These are phyloP conservation scores for Archegozetes longisetosus DNA, from an alignment of 1,140 invertebrate genomes.

Conservation along the genomic window DNA sequence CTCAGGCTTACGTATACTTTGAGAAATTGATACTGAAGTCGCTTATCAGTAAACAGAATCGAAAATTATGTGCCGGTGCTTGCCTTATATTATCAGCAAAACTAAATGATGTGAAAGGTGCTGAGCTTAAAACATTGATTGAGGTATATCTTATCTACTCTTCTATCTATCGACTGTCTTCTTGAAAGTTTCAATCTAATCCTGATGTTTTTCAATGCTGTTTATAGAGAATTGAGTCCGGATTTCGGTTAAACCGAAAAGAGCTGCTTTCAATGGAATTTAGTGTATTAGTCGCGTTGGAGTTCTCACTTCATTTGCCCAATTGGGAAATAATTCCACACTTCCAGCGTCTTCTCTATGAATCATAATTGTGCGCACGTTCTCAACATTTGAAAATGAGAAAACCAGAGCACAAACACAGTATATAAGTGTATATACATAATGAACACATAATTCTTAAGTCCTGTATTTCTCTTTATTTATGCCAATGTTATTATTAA, in stretches of 20 bases:
- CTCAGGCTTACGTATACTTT: constrained; percentile 92
- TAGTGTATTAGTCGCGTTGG: constrained; percentile 78
- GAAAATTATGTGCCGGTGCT: constrained; percentile 85
- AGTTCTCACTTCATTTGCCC: constrained; percentile 81
- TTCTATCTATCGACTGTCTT: no score
- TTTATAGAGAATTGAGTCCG: constrained; percentile 18
- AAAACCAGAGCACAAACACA: no score
- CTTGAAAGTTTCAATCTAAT: constrained; percentile 24
- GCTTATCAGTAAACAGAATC: constrained; percentile 83
- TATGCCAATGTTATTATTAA: no score
- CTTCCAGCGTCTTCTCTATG: constrained; percentile 57
- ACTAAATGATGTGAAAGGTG: constrained; percentile 76
- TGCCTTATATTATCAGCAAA: constrained; percentile 85
- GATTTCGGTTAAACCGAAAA: constrained; percentile 59
- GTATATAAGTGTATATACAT: no score
- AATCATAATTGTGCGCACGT: constrained; percentile 1
- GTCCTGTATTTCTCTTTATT: no score
- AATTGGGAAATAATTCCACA: constrained; percentile 82
- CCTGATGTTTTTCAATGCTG: constrained; percentile 18
- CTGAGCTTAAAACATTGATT: constrained; percentile 22
- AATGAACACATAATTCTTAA: no score
- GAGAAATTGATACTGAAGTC: constrained; percentile 81
- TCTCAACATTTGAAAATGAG: no score
- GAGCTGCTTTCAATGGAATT: constrained; percentile 82
- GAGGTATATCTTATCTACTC: constrained; percentile 18